phyloP scores from a whole-genome alignment of 2,888 invertebrate species.

The Caenorhabditis sp. region DNA sequence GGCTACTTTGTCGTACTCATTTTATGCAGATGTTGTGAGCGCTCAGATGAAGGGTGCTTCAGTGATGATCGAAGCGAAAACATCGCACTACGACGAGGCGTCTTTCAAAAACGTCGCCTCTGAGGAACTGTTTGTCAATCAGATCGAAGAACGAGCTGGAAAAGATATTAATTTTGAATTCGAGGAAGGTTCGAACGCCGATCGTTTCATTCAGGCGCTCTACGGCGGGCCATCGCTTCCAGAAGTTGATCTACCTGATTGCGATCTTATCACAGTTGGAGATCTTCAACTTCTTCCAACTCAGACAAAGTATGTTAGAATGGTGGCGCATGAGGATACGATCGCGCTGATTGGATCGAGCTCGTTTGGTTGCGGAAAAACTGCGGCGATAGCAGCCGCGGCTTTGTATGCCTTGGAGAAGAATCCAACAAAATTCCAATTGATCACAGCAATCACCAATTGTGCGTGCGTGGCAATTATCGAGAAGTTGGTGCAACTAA shows the following conservation, averaged over 20 bases:
- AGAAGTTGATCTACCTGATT: neutral
- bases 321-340: neutral
- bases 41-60: neutral
- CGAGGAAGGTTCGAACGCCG: neutral
- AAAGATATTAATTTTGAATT: neutral
- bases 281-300: neutral
- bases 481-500: neutral
- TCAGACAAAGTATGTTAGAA: neutral
- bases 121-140: neutral
- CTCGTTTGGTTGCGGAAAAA: constrained; percentile 1
- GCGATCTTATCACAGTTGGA: neutral
- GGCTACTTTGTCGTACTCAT: neutral
- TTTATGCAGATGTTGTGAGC: neutral
- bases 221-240: neutral
- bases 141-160: neutral
- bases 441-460: neutral
- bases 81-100: too few relatives aligned
- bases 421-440: neutral
- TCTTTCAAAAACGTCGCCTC: too few relatives aligned
- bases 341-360: neutral
- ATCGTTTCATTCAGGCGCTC: neutral
- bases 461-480: neutral
- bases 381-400: neutral
- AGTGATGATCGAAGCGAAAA: too few relatives aligned
- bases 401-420: neutral